These are phyloP conservation scores for Heteropelma amictum DNA, from an alignment of 2,888 invertebrate genomes.

Conservation along the genomic window DNA sequence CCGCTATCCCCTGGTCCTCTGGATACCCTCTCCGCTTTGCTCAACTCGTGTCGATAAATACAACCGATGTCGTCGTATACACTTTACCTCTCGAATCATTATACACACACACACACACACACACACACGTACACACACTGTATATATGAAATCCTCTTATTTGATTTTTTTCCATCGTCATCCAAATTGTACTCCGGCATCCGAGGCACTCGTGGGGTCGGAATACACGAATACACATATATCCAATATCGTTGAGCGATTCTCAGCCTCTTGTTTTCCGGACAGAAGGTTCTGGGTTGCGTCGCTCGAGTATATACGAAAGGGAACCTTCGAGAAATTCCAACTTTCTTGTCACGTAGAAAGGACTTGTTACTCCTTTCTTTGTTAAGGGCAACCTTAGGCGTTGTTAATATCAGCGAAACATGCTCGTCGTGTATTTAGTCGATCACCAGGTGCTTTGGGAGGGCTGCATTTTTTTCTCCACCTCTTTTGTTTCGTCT, in stretches of 20 bases:
- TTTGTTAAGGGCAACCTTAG: slow-evolving; percentile 24
- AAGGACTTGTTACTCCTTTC: slow-evolving; percentile 44
- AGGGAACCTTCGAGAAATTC: slow-evolving; percentile 60
- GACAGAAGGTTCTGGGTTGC: slow-evolving; percentile 35
- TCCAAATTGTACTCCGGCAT: slow-evolving; percentile 63
- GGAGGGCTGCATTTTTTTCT: neutral
- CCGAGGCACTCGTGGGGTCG: slow-evolving; percentile 57
- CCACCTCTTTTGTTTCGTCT: neutral
- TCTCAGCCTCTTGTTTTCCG: slow-evolving; percentile 52
- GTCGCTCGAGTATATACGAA: slow-evolving; percentile 14
- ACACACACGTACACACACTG: neutral
- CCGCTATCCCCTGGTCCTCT: slow-evolving; percentile 32
- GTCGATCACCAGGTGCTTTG: slow-evolving; percentile 36
- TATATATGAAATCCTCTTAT: slow-evolving; percentile 22
- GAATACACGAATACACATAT: neutral
- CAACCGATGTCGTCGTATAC: slow-evolving; percentile 66
- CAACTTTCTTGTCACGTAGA: slow-evolving; percentile 60
- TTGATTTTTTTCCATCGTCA: slow-evolving; percentile 58
- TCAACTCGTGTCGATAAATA: slow-evolving; percentile 69
- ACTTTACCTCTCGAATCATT: slow-evolving; percentile 45
- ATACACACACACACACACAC: neutral
- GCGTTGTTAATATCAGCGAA: slow-evolving; percentile 49
- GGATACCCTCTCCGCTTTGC: slow-evolving; percentile 32
- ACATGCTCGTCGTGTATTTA: slow-evolving; percentile 42
- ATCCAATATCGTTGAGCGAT: slow-evolving; percentile 3